Percentiles rank a stretch among this genome's conserved stretches.
Conservation (phyloP, 2,113 vertebrate species). For the Aegotheles bennettii region DNA sequence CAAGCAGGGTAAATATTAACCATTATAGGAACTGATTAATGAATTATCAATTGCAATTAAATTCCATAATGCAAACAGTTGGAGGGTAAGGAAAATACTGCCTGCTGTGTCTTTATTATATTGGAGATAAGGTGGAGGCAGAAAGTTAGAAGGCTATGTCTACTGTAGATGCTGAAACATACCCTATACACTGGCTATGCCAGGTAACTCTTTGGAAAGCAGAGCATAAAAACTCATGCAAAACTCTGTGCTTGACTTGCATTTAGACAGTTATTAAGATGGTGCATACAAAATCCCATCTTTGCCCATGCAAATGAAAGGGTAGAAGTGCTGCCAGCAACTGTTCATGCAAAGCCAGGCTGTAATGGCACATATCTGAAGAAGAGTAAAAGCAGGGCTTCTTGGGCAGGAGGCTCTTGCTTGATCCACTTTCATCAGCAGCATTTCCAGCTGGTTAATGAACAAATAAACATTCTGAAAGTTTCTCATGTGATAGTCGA, state of each 20-base stretch:
- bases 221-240: not conserved
- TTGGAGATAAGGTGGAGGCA: not conserved
- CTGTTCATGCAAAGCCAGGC: not conserved
- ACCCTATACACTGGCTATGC: not conserved
- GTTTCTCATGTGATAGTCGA: not conserved
- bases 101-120: not conserved
- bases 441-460: not conserved
- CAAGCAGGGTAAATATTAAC: constrained; percentile 65
- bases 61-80: constrained; percentile 18
- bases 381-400: not conserved
- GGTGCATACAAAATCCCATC: not conserved
- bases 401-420: not conserved
- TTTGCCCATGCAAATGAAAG: not conserved
- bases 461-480: not conserved
- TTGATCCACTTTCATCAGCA: not conserved
- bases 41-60: constrained; percentile 36
- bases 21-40: constrained; percentile 55
- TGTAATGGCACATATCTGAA: rapidly evolving
- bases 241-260: not conserved
- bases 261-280: not conserved
- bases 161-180: not conserved
- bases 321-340: not conserved
- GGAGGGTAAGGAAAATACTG: constrained; percentile 6
- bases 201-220: rapidly evolving
- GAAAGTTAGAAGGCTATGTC: not conserved